phyloP scores from a whole-genome alignment of 2,113 vertebrate genomes.

The Crocuta crocuta region DNA sequence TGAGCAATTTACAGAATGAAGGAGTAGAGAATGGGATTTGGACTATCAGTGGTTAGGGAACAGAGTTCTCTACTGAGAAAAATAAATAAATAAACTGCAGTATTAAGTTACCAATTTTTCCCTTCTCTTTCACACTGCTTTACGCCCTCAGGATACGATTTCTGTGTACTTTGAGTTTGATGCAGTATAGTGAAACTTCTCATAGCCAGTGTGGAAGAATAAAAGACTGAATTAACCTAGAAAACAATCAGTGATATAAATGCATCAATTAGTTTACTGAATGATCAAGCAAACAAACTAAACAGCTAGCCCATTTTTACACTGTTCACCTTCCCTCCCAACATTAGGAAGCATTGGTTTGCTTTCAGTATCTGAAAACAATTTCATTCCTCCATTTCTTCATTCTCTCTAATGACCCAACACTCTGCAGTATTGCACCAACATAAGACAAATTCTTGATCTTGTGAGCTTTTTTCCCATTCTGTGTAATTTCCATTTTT shows the following conservation, averaged over 20 bases:
- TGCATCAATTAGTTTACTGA: slow-evolving; percentile 52
- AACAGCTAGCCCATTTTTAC: neutral
- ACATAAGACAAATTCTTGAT: slow-evolving; percentile 28
- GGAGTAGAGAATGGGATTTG: slow-evolving; percentile 36
- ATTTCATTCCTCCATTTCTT: slow-evolving; percentile 28
- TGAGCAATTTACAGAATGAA: neutral
- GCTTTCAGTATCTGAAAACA: slow-evolving; percentile 43
- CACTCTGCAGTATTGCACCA: neutral
- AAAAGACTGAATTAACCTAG: slow-evolving; percentile 37
- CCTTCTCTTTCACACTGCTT: slow-evolving; percentile 11
- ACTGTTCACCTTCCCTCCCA: slow-evolving; percentile 21
- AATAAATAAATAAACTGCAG: neutral
- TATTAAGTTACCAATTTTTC: slow-evolving; percentile 28
- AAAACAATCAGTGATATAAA: slow-evolving; percentile 56
- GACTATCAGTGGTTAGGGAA: neutral
- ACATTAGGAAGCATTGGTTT: slow-evolving; percentile 51
- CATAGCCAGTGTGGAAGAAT: neutral
- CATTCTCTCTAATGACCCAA: neutral
- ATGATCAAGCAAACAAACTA: slow-evolving; percentile 10
- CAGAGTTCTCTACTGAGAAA: neutral
- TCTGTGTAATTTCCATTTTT: slow-evolving; percentile 54
- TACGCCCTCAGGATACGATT: neutral
- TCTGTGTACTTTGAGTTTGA: slow-evolving; percentile 51
- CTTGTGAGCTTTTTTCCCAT: neutral
- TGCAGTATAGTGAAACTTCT: neutral